Base-by-base conservation (phyloP, 2,113 vertebrate genomes). In the Pongo abelii region DNA sequence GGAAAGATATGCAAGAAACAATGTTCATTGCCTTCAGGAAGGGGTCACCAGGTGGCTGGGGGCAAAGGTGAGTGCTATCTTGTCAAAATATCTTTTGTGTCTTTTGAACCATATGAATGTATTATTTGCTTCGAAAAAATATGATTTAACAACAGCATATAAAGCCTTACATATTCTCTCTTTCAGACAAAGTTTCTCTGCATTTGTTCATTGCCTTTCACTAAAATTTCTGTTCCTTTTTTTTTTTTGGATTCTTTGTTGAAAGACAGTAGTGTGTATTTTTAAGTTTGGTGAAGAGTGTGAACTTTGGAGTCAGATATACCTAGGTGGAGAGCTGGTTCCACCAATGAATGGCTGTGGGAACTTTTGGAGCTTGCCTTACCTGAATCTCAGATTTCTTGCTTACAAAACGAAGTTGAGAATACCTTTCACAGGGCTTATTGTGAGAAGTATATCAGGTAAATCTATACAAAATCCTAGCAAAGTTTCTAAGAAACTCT, bases 241-340 rank as follows among this genome's bases (percentile, higher is more conserved):
- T 72, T 91, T 95, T 81, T 77, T 92, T 20, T 23, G 27, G 14
- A 40, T 92, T 87, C 27, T 55, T 92, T 95, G 94, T 79, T 86
- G 46, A 8, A 93, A 89, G 35, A 17, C 38, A 46, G 8, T 35
- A 69, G 52, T 74, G 25, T 1, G 1, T 32, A 25, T 20, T 40
- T 89, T 40, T 93, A 59, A 59, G 38, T 96, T 30, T 22, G 69
- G 32, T 80, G 61, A 46, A 57, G 23, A 57, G 12, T 46, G 18
- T 89, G 72, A 16, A 32, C 4, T 90, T 74, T 88, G 61, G 32
- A 80, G 35, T 83, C 32, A 92, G 35, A 75, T 10, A 16, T 11
- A 3, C 1, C 48, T 64, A 12, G 27, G 61, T 64, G 61, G 22
- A 90, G n/a, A 75, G 40, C 40, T 84, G 64, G 27, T 18, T 74